Evolutionary conservation across 2,797 vertebrate species (phyloP).

Genomic region (Trematomus bernacchii): DNA sequence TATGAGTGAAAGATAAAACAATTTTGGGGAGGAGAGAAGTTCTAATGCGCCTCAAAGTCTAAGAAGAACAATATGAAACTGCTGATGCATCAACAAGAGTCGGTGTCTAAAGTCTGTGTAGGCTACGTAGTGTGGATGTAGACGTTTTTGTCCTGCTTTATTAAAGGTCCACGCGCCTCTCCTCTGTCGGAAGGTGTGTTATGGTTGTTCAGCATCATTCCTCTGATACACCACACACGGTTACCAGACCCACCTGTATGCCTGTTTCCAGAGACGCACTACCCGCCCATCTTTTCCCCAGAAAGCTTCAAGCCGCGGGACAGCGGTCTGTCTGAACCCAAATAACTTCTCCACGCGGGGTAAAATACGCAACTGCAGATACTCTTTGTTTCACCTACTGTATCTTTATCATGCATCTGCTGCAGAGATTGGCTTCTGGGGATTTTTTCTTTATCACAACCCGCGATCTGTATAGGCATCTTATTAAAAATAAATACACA

Average conservation of each 20-base stretch:
- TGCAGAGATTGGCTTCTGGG: constrained; percentile 52
- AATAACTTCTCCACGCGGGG: constrained; percentile 77
- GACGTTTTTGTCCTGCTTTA: constrained; percentile 28
- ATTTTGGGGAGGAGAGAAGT: constrained; percentile 6
- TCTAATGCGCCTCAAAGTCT: not conserved
- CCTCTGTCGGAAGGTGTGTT: constrained; percentile 56
- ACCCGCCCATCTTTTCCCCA: constrained; percentile 34
- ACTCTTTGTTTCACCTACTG: constrained; percentile 74
- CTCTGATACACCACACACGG: constrained; percentile 26
- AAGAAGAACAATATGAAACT: not conserved
- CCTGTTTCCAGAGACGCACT: constrained; percentile 53
- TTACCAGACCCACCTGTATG: constrained; percentile 73
- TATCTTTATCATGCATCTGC: constrained; percentile 65
- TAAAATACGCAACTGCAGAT: constrained; percentile 77
- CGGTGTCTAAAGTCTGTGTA: constrained; percentile 18
- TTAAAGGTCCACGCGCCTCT: constrained; percentile 33
- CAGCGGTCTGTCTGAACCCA: constrained; percentile 59
- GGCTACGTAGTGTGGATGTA: not conserved
- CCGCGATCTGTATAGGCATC: constrained; percentile 23
- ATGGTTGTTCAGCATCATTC: constrained; percentile 26
- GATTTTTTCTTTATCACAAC: constrained; percentile 30
- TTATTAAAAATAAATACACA: constrained; percentile 20
- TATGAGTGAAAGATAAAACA: not conserved
- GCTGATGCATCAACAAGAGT: constrained; percentile 7
- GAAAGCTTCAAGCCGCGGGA: constrained; percentile 49